phyloP scores from a whole-genome alignment of 1,140 invertebrate species.

The Protaetia brevitarsis region DNA sequence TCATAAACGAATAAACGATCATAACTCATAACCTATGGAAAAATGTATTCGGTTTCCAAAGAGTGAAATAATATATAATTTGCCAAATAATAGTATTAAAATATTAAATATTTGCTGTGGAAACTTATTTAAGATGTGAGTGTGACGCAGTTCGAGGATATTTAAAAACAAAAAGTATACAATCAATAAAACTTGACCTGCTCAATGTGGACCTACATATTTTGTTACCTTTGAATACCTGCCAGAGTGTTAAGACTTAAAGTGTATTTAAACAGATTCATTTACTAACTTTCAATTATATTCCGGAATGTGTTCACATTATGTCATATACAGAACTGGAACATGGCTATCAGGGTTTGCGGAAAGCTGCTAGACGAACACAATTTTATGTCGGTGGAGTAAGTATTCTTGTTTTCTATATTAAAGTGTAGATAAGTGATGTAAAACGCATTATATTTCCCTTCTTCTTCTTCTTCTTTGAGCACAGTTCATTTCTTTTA shows the following conservation, averaged over 20 bases:
- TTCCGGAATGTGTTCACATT: constrained; percentile 16
- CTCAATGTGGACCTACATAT: constrained; percentile 27
- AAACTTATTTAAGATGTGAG: too few relatives aligned
- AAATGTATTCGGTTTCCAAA: too few relatives aligned
- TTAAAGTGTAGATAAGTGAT: too few relatives aligned
- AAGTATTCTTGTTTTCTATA: constrained; percentile 37
- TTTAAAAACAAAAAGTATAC: neutral
- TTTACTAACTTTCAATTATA: constrained; percentile 34
- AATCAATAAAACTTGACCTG: constrained; percentile 38
- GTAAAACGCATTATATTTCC: neutral
- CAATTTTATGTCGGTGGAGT: constrained; percentile 59
- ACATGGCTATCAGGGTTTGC: constrained; percentile 81
- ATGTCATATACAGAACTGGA: constrained; percentile 89
- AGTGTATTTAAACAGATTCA: constrained; percentile 14
- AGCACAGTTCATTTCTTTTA: neutral
- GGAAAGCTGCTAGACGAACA: constrained; percentile 56
- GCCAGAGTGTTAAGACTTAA: too few relatives aligned
- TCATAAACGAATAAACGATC: too few relatives aligned
- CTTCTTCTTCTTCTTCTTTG: neutral
- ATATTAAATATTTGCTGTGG: too few relatives aligned
- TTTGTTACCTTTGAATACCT: constrained; percentile 12
- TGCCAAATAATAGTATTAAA: too few relatives aligned
- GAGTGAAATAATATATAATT: too few relatives aligned
- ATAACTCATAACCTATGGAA: too few relatives aligned
- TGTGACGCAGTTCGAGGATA: neutral